Base-by-base conservation (phyloP, 1,140 invertebrate genomes). In the Diabrotica virgifera region DNA sequence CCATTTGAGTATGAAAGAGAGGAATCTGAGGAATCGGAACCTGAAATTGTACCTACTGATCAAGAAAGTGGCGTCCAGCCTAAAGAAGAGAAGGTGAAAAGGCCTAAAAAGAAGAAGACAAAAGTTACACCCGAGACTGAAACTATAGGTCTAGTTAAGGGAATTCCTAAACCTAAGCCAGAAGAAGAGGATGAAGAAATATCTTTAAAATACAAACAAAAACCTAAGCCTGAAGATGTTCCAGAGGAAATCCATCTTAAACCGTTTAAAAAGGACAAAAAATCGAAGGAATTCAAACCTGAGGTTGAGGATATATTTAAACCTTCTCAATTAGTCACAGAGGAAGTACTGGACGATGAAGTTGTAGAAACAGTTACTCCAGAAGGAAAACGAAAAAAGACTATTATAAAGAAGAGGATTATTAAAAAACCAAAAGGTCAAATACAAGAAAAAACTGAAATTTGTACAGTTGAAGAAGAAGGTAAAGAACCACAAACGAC, bases 121-220 rank as follows among this genome's bases (percentile, higher is more conserved):
- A 83, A 74, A 80, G 82, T 75, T 38, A 81, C 82, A 63, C 81
- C 80, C 12, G 82, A 85, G 54, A 83, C 81, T 59, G 83, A 83
- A 60, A 69, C 83, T 67, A 73, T 81, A 36, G 80, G 80, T 38
- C 71, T 85, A 12, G 71, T 81, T 51, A 80, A 82, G 36, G 85
- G 85, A 5, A 77, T 77, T 64, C 85, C 86, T 0, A 85, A 85
- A 71, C 74, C 80, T 35, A 59, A 75, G 36, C 79, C 82, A 68
- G 73, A 78, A 37, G 76, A 82, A 53, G 81, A 85, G 70, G 77
- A 84, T 68, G 79, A 80, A 3, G 79, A 85, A 59, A 73, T 87
- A 6, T 85, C 83, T 70, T 84, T 86, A 59, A 82, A 82, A 71
- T 85, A 82, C 66, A 85, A 85, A 38, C 71, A 78, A 61, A 77